Base-by-base conservation (phyloP, 1,140 invertebrate species). In the Eriocheir sinensis region DNA sequence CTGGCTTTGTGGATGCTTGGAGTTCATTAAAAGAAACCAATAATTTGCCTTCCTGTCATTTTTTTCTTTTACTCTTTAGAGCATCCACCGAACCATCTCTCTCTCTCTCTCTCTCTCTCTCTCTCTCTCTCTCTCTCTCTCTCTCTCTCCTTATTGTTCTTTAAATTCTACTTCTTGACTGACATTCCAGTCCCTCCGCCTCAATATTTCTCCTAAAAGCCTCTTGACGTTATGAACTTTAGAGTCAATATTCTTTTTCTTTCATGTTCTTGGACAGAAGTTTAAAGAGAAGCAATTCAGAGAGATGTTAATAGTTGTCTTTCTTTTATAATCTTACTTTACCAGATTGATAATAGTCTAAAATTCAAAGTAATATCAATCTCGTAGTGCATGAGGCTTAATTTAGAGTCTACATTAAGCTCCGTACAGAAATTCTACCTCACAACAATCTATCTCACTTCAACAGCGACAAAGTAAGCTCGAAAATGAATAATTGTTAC, bases 11-110 rank as follows among this genome's bases (percentile, higher is more conserved):
- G 38, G 38, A 85, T 85, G 38, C 34, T 85, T 36, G 38, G 81
- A 3, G 81, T 85, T 85, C 38, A 85, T 36, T 85, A 85, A 85
- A 85, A 41, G 81, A 85, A 85, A 41, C 38, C 81, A 36, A 85
- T 85, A 72, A 72, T 72, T 72, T n/a, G 12, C n/a, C n/a, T 32
- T 60, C 30, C 60, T n/a, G 17, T 89, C n/a, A 30, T 60, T 12
- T 53, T 89, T 3, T 40, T 48, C 15, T 41, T 21, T 79, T 15
- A 27, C 34, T 80, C n/a, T 72, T 72, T 4, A 72, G 60, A n/a
- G 21, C 21, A n/a, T n/a, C n/a, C 60, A 72, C 21, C n/a, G 60
- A 72, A 4, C 60, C 60, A 72, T 40, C 44, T 32, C 36, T 81
- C 41, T 0, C 79, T 80, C 38, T n/a, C n/a, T 79, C 32, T 80